phyloP scores from a whole-genome alignment of 1,140 invertebrate genomes.

The Pogonomyrmex barbatus region DNA sequence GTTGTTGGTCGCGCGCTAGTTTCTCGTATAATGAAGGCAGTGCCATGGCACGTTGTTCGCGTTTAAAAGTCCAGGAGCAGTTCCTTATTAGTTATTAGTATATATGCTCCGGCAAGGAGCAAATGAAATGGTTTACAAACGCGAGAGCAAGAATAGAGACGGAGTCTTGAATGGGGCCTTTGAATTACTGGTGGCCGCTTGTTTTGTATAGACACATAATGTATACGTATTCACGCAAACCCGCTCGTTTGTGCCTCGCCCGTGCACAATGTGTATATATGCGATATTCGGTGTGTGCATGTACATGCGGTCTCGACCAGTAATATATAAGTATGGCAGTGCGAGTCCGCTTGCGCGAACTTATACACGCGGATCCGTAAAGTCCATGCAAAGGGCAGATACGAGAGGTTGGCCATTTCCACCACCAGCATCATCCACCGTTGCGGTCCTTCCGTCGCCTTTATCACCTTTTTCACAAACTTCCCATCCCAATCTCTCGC shows the following conservation, averaged over 20 bases:
- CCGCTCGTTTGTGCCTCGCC: slow-evolving; percentile 62
- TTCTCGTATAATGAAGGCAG: slow-evolving; percentile 63
- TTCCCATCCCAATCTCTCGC: slow-evolving; percentile 14
- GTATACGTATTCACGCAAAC: slow-evolving; percentile 76
- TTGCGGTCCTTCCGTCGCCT: slow-evolving; percentile 42
- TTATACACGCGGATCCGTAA: slow-evolving; percentile 67
- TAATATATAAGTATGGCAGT: slow-evolving; percentile 70
- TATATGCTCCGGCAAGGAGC: slow-evolving; percentile 64
- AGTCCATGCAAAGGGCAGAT: slow-evolving; percentile 58
- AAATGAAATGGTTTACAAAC: slow-evolving; percentile 82
- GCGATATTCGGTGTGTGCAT: slow-evolving; percentile 54
- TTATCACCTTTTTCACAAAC: slow-evolving; percentile 45
- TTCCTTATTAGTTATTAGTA: slow-evolving; percentile 77
- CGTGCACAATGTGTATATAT: slow-evolving; percentile 11
- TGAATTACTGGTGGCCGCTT: slow-evolving; percentile 82
- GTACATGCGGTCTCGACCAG: slow-evolving; percentile 64
- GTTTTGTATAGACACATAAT: slow-evolving; percentile 82
- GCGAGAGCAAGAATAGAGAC: slow-evolving; percentile 81
- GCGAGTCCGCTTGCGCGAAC: slow-evolving; percentile 51
- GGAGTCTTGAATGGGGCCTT: slow-evolving; percentile 82
- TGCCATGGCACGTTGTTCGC: slow-evolving; percentile 12
- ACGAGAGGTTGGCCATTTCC: slow-evolving; percentile 36
- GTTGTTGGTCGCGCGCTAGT: slow-evolving; percentile 60
- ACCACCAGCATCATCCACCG: slow-evolving; percentile 38
- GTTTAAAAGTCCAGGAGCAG: slow-evolving; percentile 70